Conservation (phyloP, 92 coral and sea anemone species). For the Epizoanthus illoricatus region DNA sequence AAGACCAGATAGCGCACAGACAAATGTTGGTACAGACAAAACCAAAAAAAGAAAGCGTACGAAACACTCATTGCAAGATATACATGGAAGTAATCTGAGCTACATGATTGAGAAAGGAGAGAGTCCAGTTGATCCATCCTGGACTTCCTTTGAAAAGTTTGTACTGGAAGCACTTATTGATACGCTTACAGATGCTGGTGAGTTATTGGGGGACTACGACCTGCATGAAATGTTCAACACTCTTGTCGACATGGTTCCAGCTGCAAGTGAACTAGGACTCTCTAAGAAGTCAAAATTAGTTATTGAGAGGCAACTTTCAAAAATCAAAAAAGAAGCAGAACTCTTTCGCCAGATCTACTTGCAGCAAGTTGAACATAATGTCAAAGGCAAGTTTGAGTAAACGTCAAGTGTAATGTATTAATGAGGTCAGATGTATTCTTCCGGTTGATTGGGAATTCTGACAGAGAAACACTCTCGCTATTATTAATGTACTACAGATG, state of each 20-base stretch:
- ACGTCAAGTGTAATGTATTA: not conserved
- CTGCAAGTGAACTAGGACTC: conserved; percentile 12
- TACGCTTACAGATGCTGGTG: conserved; percentile 1
- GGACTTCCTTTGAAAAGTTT: conserved; percentile 24
- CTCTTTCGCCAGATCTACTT: conserved; percentile 23
- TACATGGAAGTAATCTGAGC: not conserved
- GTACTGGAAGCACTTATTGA: conserved; percentile 18
- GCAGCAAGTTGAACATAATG: conserved; percentile 10
- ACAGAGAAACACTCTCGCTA: no score
- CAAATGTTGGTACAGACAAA: not conserved
- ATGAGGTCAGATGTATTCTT: no score
- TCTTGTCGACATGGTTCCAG: not conserved
- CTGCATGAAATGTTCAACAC: conserved; percentile 11
- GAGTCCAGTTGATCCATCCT: conserved; percentile 13
- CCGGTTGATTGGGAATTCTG: no score
- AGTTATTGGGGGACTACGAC: not conserved
- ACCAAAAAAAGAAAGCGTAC: not conserved
- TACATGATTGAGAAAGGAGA: conserved; percentile 16
- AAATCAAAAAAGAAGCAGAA: conserved; percentile 16
- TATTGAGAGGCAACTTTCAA: not conserved
- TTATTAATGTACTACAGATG: no score
- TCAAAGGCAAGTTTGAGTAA: not conserved
- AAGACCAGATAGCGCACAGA: conserved; percentile 8
- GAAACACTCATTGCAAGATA: conserved; percentile 10
- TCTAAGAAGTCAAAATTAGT: conserved; percentile 7